Evolutionary conservation across 2,797 vertebrate genomes (phyloP).

Genomic region (Calcarius lapponicus): DNA sequence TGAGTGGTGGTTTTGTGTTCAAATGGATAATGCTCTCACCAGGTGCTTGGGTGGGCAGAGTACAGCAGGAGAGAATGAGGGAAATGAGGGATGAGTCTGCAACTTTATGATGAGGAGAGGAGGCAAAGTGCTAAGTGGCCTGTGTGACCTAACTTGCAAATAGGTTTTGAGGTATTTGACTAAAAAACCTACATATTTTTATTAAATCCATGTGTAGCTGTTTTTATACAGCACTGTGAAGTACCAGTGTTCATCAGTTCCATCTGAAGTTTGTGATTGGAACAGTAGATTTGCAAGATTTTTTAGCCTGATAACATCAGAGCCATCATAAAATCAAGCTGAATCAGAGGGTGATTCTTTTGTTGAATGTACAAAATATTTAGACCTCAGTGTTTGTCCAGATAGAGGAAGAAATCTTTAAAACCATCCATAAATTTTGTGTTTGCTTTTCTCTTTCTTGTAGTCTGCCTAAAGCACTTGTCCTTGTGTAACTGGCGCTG

Average conservation of each 20-base stretch:
- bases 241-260: not conserved
- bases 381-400: not conserved
- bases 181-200: not conserved
- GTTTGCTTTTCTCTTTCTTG: not conserved
- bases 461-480: not conserved
- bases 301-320: not conserved
- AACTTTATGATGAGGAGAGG: not conserved
- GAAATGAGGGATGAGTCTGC: not conserved
- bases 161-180: not conserved
- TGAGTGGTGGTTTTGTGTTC: not conserved
- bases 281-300: not conserved
- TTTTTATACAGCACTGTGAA: not conserved
- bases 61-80: not conserved
- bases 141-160: fast-evolving
- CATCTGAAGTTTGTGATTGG: not conserved
- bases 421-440: not conserved
- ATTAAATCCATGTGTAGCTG: not conserved
- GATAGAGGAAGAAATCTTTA: not conserved
- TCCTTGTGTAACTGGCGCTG: not conserved
- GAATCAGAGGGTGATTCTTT: not conserved
- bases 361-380: not conserved
- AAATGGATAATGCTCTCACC: fast-evolving
- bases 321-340: not conserved
- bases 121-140: not conserved
- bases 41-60: not conserved